Evolutionary conservation across 2,113 vertebrate genomes (phyloP).

Genomic region (Orcinus orca): DNA sequence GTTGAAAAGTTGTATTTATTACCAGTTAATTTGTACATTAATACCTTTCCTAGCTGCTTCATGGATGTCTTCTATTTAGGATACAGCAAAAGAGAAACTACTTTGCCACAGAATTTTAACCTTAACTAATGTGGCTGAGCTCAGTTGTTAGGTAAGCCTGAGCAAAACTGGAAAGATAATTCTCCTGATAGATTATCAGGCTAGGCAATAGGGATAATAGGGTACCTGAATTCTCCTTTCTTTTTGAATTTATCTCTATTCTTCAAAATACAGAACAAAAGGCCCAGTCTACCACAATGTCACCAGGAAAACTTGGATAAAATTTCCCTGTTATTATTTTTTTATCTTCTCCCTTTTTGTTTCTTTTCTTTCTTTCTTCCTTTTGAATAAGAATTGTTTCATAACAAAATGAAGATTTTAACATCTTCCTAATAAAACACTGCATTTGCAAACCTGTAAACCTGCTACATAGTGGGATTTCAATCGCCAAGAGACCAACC

Average conservation of each 20-base stretch:
- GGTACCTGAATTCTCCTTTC: neutral
- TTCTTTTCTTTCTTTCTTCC: neutral
- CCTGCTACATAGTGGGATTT: neutral
- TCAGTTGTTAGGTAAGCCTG: neutral
- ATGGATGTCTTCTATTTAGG: neutral
- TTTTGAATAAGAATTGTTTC: neutral
- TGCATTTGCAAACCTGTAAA: neutral
- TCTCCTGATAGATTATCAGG: neutral
- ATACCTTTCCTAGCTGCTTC: neutral
- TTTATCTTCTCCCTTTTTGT: neutral
- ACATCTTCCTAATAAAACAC: neutral
- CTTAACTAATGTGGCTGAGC: neutral
- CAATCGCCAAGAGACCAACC: neutral
- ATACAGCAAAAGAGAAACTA: neutral
- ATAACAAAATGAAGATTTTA: neutral
- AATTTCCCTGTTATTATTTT: rapidly evolving
- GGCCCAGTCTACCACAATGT: neutral
- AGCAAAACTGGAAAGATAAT: neutral
- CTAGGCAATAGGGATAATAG: neutral
- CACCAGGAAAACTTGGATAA: neutral
- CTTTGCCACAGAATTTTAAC: neutral
- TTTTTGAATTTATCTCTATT: neutral
- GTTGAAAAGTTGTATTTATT: neutral
- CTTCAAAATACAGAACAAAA: neutral
- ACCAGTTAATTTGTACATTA: neutral